phyloP scores from a whole-genome alignment of 2,113 vertebrate genomes.

The Natator depressus region DNA sequence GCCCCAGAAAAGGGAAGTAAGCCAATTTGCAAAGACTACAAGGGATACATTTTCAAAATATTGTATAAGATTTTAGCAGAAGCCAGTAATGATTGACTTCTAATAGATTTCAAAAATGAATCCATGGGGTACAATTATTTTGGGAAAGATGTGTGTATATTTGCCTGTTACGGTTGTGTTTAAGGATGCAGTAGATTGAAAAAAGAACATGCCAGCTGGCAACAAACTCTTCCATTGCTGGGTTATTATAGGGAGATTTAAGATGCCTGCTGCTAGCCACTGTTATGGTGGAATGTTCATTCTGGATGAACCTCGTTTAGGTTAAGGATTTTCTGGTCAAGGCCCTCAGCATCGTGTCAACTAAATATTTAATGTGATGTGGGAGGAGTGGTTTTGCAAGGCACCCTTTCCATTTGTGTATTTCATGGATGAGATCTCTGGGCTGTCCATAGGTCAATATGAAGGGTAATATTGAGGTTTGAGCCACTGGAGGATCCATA shows the following conservation, averaged over 20 bases:
- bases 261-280: background rate
- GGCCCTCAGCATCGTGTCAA: background rate
- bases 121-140: background rate
- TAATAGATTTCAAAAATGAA: conserved; percentile 15
- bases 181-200: background rate
- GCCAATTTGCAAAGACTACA: conserved; percentile 18
- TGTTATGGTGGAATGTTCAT: background rate
- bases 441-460: background rate
- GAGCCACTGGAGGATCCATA: background rate
- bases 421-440: background rate
- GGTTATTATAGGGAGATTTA: background rate
- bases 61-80: conserved; percentile 3
- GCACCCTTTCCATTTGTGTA: background rate
- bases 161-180: background rate
- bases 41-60: background rate
- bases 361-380: background rate
- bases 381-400: background rate
- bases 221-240: background rate
- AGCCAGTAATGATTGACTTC: background rate
- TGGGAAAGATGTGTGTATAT: background rate
- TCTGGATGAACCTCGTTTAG: background rate
- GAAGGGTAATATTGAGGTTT: background rate
- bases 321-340: background rate
- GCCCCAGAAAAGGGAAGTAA: conserved; percentile 70
- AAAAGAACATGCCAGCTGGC: background rate